Conservation (phyloP, 2,113 vertebrate genomes). For the Saimiri boliviensis region DNA sequence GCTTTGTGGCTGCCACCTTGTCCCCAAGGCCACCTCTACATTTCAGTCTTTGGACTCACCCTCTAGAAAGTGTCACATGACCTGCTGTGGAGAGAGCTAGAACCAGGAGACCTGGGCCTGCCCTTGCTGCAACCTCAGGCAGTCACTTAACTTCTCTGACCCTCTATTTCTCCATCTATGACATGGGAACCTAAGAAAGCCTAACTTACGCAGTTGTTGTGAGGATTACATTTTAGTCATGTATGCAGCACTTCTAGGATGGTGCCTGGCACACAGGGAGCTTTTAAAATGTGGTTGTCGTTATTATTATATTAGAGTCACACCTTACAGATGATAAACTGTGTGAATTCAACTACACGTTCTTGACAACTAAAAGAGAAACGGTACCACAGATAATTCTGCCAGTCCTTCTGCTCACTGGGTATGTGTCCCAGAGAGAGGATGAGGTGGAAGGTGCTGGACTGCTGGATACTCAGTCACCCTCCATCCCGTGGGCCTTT, state of each 20-base stretch:
- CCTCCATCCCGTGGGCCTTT: background rate
- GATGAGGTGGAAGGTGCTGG: background rate
- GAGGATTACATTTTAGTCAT: background rate
- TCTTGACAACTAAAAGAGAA: background rate
- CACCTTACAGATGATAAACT: background rate
- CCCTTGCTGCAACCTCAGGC: background rate
- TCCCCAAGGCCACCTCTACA: background rate
- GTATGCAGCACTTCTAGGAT: background rate
- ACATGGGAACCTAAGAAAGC: background rate
- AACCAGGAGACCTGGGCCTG: background rate
- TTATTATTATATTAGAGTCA: background rate
- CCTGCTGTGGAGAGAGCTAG: background rate
- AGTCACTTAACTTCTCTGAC: background rate
- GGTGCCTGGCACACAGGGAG: background rate
- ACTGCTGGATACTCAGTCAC: accelerated
- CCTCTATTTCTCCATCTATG: background rate
- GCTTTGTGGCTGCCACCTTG: background rate
- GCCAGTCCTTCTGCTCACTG: background rate
- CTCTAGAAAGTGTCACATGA: background rate
- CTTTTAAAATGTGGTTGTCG: background rate
- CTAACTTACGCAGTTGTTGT: background rate
- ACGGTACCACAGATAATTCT: background rate
- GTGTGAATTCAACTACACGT: background rate
- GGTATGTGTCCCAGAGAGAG: background rate
- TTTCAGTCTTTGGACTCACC: background rate